Percentiles rank a stretch among this genome's conserved stretches.
Conservation (phyloP, 92 coral and sea anemone genomes). For the Paramuricea clavata region DNA sequence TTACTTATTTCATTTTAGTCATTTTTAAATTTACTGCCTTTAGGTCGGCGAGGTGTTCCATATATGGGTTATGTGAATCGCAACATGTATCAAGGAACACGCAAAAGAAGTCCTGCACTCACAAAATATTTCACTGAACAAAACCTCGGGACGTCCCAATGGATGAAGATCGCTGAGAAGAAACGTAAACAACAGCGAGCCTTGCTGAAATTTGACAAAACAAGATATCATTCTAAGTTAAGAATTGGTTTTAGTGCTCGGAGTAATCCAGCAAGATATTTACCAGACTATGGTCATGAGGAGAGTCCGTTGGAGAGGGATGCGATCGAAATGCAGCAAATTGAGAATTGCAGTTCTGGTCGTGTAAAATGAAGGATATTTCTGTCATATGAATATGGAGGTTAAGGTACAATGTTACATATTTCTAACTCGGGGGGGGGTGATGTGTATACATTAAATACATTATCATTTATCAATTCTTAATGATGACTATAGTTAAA, state of each 20-base stretch:
- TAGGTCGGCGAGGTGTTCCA: slow-evolving; percentile 90
- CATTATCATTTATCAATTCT: too few relatives aligned
- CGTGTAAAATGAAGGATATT: neutral
- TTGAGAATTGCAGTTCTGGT: neutral
- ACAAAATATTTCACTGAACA: slow-evolving; percentile 63
- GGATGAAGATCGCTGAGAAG: slow-evolving; percentile 78
- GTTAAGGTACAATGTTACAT: neutral
- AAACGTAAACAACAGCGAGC: slow-evolving; percentile 77
- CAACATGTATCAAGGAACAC: slow-evolving; percentile 76
- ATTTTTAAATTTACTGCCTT: neutral
- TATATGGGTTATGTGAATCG: slow-evolving; percentile 77
- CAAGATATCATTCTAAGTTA: slow-evolving; percentile 57
- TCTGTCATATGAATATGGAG: neutral
- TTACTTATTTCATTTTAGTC: too few relatives aligned
- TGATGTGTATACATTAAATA: too few relatives aligned
- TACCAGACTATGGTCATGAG: slow-evolving; percentile 16
- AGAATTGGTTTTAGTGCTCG: slow-evolving; percentile 59
- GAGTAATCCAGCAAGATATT: slow-evolving; percentile 25
- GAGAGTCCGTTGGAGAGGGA: neutral
- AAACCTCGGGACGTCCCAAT: slow-evolving; percentile 75
- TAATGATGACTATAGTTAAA: too few relatives aligned
- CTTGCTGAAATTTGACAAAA: slow-evolving; percentile 70
- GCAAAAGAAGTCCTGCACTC: slow-evolving; percentile 84
- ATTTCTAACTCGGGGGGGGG: neutral
- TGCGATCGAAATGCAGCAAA: neutral